Evolutionary conservation across 2,113 vertebrate genomes (phyloP).

Genomic region (Rhizomys pruinosus): DNA sequence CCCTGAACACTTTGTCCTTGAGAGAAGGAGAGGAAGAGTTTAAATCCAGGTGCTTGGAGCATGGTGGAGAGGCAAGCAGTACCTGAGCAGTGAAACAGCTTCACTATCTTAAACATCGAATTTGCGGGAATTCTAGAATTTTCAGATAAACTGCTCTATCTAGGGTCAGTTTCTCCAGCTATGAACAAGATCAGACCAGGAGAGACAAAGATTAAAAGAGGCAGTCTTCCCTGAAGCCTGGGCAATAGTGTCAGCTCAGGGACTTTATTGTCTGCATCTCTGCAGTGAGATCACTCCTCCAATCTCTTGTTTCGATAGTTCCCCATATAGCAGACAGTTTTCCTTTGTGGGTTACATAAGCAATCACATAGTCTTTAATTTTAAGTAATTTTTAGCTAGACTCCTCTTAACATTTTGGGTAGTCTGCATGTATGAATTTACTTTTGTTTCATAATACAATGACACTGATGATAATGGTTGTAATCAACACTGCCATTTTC

Average conservation of each 20-base stretch:
- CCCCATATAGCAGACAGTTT: not conserved
- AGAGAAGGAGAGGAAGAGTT: not conserved
- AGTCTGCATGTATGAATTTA: not conserved
- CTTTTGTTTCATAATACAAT: not conserved
- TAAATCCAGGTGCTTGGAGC: not conserved
- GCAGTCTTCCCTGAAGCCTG: constrained; percentile 3
- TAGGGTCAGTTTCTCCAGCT: constrained; percentile 16
- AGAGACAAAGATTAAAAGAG: constrained; percentile 34
- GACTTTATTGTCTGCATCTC: constrained; percentile 30
- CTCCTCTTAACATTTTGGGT: not conserved
- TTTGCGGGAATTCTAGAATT: constrained; percentile 28
- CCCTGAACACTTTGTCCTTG: not conserved
- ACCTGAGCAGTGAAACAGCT: not conserved
- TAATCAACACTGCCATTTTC: not conserved
- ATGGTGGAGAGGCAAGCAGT: not conserved
- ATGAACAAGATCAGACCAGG: constrained; percentile 1
- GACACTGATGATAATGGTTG: not conserved
- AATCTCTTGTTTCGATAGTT: constrained; percentile 16
- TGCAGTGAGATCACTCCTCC: not conserved
- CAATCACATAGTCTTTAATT: not conserved
- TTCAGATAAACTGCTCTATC: constrained; percentile 53
- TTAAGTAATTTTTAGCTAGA: not conserved
- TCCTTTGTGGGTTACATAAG: not conserved
- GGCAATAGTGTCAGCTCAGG: constrained; percentile 46
- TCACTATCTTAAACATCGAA: not conserved